These are phyloP conservation scores for Scaptomyza cyrtandrae DNA, from an alignment of 2,888 invertebrate species.

Conservation along the genomic window DNA sequence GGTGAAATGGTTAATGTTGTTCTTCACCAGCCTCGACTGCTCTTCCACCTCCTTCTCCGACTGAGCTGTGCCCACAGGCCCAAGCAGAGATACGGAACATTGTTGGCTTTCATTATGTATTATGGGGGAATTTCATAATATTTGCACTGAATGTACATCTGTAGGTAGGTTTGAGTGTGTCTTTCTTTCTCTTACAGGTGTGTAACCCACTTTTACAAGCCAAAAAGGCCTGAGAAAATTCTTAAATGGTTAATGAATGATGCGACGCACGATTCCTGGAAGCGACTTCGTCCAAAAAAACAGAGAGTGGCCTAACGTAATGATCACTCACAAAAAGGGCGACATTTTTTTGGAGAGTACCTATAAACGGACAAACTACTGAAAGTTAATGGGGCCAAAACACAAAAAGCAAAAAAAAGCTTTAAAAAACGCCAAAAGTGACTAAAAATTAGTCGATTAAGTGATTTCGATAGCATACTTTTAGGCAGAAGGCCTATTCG, in stretches of 20 bases:
- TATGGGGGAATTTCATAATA: conserved; percentile 72
- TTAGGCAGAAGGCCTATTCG: too few relatives aligned
- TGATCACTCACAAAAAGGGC: conserved; percentile 28
- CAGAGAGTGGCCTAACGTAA: conserved; percentile 14
- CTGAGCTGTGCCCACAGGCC: conserved; percentile 20
- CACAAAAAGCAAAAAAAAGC: too few relatives aligned
- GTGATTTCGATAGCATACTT: too few relatives aligned
- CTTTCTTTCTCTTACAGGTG: conserved; percentile 64
- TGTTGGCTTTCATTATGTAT: conserved; percentile 60
- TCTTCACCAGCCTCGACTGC: conserved; percentile 17
- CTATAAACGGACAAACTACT: not conserved
- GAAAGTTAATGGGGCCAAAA: too few relatives aligned
- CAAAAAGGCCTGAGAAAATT: conserved; percentile 67
- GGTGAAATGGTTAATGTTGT: conserved; percentile 59
- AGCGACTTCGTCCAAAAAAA: conserved; percentile 42
- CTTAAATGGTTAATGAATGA: conserved; percentile 62
- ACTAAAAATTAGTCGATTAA: too few relatives aligned
- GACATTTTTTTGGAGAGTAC: not conserved
- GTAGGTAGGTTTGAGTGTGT: conserved; percentile 29
- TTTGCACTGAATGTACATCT: conserved; percentile 51
- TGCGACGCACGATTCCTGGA: conserved; percentile 63
- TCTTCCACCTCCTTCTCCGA: not conserved
- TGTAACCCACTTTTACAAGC: conserved; percentile 64
- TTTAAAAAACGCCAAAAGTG: too few relatives aligned
- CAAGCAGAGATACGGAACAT: conserved; percentile 12